Conservation (phyloP, 2,797 vertebrate genomes). For the Mycteria americana region DNA sequence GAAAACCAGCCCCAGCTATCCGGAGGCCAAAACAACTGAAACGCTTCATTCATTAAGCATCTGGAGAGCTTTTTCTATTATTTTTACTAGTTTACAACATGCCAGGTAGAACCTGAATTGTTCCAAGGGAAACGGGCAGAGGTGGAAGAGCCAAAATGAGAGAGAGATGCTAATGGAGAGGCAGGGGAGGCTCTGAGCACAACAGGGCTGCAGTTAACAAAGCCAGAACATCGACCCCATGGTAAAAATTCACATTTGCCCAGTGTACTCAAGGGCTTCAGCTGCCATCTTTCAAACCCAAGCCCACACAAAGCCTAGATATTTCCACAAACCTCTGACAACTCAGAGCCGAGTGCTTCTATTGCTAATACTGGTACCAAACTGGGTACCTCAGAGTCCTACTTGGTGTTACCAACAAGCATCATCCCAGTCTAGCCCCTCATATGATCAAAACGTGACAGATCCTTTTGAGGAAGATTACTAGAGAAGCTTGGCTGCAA, state of each 20-base stretch:
- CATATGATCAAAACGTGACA: neutral
- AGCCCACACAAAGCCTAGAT: neutral
- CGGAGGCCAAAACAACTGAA: neutral
- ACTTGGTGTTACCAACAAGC: neutral
- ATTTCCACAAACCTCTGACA: neutral
- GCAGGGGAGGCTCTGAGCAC: neutral
- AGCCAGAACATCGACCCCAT: neutral
- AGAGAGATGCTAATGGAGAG: neutral
- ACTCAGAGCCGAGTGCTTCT: neutral
- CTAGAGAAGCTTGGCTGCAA: neutral
- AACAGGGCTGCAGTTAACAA: neutral
- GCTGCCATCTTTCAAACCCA: neutral
- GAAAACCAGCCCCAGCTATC: neutral
- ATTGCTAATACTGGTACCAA: neutral
- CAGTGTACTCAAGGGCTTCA: neutral
- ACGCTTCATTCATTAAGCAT: neutral
- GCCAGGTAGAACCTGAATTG: neutral
- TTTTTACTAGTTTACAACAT: neutral
- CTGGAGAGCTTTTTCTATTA: neutral
- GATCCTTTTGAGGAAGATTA: neutral
- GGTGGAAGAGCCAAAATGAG: neutral
- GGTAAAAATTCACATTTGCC: neutral
- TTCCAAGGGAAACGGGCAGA: neutral
- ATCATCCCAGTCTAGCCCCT: neutral
- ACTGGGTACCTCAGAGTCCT: neutral